Percentiles rank a stretch among this genome's conserved stretches.
phyloP scores from a whole-genome alignment of 2,888 invertebrate genomes.

The Mesorhabditis spiculigera region DNA sequence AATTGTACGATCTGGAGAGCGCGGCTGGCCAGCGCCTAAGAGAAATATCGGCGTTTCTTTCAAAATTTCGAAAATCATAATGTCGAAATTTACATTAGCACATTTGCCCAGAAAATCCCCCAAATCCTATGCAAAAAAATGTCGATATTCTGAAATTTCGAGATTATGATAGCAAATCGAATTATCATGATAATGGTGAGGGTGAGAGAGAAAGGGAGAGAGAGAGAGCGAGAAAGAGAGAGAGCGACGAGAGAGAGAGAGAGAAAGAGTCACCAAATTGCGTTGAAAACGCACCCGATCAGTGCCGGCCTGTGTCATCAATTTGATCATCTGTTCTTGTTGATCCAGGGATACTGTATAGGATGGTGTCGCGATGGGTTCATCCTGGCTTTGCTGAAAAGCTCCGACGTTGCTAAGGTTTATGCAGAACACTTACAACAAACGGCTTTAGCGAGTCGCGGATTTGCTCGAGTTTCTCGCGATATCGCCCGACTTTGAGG shows the following conservation, averaged over 20 bases:
- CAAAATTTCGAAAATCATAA: too few relatives aligned
- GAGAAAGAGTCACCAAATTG: too few relatives aligned
- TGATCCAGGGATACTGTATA: neutral
- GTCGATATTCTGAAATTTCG: too few relatives aligned
- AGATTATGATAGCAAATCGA: too few relatives aligned
- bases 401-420: neutral
- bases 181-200: too few relatives aligned
- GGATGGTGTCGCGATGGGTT: neutral
- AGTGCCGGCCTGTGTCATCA: neutral
- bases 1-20: neutral
- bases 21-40: neutral
- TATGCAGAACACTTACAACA: constrained; percentile 27
- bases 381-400: neutral
- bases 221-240: too few relatives aligned
- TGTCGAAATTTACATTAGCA: too few relatives aligned
- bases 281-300: neutral
- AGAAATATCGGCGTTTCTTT: neutral
- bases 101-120: too few relatives aligned
- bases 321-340: neutral
- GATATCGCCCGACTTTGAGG: constrained; percentile 45
- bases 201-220: too few relatives aligned
- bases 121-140: too few relatives aligned
- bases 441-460: constrained; percentile 47
- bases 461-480: constrained; percentile 52
- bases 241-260: too few relatives aligned